These are phyloP conservation scores for Agonopterix heracliana DNA, from an alignment of 2,888 invertebrate species.

Conservation along the genomic window DNA sequence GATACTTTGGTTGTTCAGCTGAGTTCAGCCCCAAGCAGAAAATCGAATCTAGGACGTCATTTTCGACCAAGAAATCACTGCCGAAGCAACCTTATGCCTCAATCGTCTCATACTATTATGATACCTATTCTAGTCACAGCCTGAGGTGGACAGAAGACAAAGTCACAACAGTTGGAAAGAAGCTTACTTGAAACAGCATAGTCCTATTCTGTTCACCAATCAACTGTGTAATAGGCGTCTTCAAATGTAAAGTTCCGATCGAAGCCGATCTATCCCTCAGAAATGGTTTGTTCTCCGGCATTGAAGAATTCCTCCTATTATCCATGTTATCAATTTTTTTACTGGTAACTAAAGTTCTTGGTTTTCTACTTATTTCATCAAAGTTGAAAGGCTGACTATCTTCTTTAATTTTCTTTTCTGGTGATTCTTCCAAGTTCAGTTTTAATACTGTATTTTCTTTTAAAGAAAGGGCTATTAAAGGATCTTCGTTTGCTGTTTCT, in stretches of 20 bases:
- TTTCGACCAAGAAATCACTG: too few relatives aligned
- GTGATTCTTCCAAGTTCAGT: slow-evolving; percentile 17
- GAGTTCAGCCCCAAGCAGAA: too few relatives aligned
- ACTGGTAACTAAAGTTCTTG: slow-evolving; percentile 18
- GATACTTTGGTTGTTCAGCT: too few relatives aligned
- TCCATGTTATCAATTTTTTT: slow-evolving; percentile 16
- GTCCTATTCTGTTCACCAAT: slow-evolving; percentile 89
- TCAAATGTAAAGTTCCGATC: slow-evolving; percentile 72
- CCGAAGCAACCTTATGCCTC: too few relatives aligned
- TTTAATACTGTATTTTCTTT: background rate
- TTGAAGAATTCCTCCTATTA: slow-evolving; percentile 19
- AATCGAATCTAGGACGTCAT: too few relatives aligned
- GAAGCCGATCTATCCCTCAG: slow-evolving; percentile 78
- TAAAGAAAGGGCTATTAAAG: background rate
- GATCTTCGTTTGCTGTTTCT: background rate
- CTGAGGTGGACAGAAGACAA: too few relatives aligned
- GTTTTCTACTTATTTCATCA: slow-evolving; percentile 40
- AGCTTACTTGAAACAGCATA: slow-evolving; percentile 89
- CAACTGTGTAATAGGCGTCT: slow-evolving; percentile 64
- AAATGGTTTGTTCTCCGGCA: slow-evolving; percentile 61
- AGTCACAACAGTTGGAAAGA: too few relatives aligned
- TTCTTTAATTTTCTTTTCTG: slow-evolving; percentile 10
- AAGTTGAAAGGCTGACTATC: slow-evolving; percentile 35
- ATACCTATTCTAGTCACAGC: too few relatives aligned
- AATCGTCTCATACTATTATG: too few relatives aligned